Conservation (phyloP, 2,797 vertebrate species). For the Kryptolebias ocellatus region DNA sequence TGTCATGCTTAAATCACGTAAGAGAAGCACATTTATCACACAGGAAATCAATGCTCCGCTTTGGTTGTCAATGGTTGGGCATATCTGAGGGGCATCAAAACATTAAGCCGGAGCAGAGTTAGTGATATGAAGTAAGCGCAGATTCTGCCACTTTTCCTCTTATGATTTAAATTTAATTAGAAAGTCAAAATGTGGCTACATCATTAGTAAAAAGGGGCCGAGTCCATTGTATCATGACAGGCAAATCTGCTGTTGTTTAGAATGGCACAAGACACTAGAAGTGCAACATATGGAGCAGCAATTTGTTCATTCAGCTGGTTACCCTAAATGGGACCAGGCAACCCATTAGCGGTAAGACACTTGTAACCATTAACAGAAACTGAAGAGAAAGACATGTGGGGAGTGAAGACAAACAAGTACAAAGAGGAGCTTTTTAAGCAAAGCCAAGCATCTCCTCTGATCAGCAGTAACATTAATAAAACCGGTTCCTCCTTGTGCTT, state of each 20-base stretch:
- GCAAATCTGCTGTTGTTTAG: not conserved
- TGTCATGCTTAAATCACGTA: constrained; percentile 24
- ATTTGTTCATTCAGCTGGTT: constrained; percentile 29
- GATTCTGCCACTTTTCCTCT: not conserved
- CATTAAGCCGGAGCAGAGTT: not conserved
- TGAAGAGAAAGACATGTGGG: constrained; percentile 18
- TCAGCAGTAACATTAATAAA: constrained; percentile 45
- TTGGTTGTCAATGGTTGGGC: not conserved
- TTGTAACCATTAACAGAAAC: constrained; percentile 35
- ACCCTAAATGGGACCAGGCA: constrained; percentile 15
- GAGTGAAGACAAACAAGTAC: not conserved
- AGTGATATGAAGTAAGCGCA: too few relatives aligned
- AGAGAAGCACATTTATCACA: constrained; percentile 35
- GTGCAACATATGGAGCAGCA: constrained; percentile 16
- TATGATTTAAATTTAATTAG: not conserved
- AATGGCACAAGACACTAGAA: not conserved
- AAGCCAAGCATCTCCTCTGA: constrained; percentile 19
- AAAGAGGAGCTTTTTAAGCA: constrained; percentile 35
- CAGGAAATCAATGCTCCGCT: constrained; percentile 7
- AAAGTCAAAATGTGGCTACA: not conserved
- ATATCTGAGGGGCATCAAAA: not conserved
- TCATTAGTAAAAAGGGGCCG: not conserved
- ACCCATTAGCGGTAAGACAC: constrained; percentile 21
- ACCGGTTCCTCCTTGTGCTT: constrained; percentile 30
- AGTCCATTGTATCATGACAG: not conserved